These are phyloP conservation scores for Helicorthomorpha holstii DNA, from an alignment of 1,140 invertebrate genomes.

Conservation along the genomic window DNA sequence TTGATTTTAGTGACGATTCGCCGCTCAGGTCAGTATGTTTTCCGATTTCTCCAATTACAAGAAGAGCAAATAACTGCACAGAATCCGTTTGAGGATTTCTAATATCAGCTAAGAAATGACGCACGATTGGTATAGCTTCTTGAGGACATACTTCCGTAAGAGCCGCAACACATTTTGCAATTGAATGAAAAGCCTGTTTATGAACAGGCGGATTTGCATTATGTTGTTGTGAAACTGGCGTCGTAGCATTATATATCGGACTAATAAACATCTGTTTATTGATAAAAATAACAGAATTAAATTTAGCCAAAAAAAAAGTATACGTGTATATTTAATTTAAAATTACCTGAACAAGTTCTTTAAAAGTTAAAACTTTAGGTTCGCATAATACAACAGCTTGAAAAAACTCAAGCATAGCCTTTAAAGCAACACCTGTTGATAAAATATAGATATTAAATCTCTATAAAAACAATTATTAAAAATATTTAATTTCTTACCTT, in stretches of 20 bases:
- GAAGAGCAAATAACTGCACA: slow-evolving; percentile 74
- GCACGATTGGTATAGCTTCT: slow-evolving; percentile 61
- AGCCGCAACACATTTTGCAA: slow-evolving; percentile 89
- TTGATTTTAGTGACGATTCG: slow-evolving; percentile 36
- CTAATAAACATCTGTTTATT: slow-evolving; percentile 22
- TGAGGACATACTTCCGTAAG: slow-evolving; percentile 54
- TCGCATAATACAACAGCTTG: slow-evolving; percentile 67
- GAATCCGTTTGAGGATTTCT: slow-evolving; percentile 49
- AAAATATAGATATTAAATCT: slow-evolving; percentile 7
- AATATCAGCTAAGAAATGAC: slow-evolving; percentile 68
- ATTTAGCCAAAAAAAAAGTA: background rate
- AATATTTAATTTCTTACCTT: slow-evolving; percentile 25
- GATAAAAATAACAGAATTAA: background rate
- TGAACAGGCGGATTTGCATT: slow-evolving; percentile 22
- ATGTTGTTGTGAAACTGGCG: slow-evolving; percentile 3
- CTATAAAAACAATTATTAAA: slow-evolving; percentile 2
- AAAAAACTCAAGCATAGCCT: slow-evolving; percentile 79
- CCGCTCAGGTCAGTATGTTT: slow-evolving; percentile 71
- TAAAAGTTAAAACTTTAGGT: slow-evolving; percentile 37
- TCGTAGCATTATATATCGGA: slow-evolving; percentile 22
- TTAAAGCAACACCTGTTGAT: slow-evolving; percentile 54
- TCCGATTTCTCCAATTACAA: slow-evolving; percentile 93
- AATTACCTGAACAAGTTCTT: slow-evolving; percentile 25
- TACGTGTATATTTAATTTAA: background rate
- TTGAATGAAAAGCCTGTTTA: slow-evolving; percentile 62